Conservation (phyloP, 2,113 vertebrate species). For the Erpornis zantholeuca region DNA sequence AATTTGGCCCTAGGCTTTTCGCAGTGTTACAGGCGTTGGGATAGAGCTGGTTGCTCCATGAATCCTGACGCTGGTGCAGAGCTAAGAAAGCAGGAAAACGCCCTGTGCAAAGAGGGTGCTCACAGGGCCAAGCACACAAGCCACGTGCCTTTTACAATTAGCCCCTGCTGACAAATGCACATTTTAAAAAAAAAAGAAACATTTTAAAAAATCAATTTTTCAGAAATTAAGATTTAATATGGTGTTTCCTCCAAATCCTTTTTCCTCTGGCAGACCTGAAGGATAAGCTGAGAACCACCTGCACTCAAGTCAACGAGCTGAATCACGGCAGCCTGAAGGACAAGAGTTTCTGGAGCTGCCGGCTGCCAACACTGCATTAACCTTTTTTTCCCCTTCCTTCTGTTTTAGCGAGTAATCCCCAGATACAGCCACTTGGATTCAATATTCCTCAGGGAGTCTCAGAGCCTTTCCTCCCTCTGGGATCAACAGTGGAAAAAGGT, state of each 20-base stretch:
- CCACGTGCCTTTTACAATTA: not conserved
- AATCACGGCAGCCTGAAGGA: not conserved
- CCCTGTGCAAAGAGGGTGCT: not conserved
- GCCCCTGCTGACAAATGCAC: not conserved
- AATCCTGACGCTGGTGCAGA: not conserved
- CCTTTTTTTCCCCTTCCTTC: not conserved
- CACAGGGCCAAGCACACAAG: not conserved
- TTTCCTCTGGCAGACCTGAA: not conserved
- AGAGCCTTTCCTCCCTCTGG: not conserved
- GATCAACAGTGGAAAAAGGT: not conserved
- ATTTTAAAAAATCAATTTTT: not conserved
- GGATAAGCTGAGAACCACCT: not conserved
- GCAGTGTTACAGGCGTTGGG: fast-evolving
- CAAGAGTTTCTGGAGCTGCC: not conserved
- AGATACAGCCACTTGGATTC: not conserved
- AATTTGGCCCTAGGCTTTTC: fast-evolving
- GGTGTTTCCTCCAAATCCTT: not conserved
- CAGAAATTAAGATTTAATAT: not conserved
- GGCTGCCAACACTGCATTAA: not conserved
- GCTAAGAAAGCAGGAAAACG: not conserved
- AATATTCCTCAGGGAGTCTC: not conserved
- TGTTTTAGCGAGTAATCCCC: not conserved
- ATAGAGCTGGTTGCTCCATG: not conserved
- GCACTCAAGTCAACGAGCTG: not conserved
- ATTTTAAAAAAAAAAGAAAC: not conserved